A percentile compares a stretch with the other conserved stretches of the same genome.
phyloP scores from a whole-genome alignment of 92 coral and sea anemone genomes.

The Porites evermanni region DNA sequence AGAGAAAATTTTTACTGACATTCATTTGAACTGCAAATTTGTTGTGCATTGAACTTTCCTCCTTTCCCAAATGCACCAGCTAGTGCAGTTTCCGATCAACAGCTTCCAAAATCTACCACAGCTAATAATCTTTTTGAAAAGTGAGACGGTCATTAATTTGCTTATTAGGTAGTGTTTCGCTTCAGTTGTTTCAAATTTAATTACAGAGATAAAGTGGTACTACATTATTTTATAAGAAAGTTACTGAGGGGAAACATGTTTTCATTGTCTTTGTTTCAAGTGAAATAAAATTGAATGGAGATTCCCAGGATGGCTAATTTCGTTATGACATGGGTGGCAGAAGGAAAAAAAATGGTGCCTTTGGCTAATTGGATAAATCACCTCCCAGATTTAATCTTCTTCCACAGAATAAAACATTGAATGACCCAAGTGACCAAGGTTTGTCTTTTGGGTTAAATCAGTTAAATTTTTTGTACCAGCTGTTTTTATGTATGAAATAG shows the following conservation, averaged over 20 bases:
- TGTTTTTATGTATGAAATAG: too few relatives aligned
- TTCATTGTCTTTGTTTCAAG: not conserved
- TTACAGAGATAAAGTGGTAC: not conserved
- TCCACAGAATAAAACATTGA: too few relatives aligned
- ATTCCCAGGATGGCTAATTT: constrained; percentile 4
- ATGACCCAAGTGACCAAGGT: not conserved
- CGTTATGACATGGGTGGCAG: not conserved
- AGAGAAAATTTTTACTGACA: not conserved
- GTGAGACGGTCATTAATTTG: constrained; percentile 11
- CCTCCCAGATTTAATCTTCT: not conserved
- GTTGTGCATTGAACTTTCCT: not conserved
- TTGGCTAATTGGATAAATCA: constrained; percentile 1
- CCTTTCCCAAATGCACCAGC: not conserved
- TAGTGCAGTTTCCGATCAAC: not conserved
- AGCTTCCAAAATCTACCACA: not conserved
- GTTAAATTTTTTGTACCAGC: too few relatives aligned
- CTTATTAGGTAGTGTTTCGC: constrained; percentile 17
- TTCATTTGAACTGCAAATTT: not conserved
- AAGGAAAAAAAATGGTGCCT: not conserved
- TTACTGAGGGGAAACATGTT: not conserved
- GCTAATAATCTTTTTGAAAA: not conserved
- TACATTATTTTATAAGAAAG: not conserved
- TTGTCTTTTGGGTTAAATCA: not conserved
- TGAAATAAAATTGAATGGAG: not conserved
- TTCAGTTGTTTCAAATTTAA: constrained; percentile 1